Conservation (phyloP, 2,888 invertebrate species). For the Drosophila meridionalis region DNA sequence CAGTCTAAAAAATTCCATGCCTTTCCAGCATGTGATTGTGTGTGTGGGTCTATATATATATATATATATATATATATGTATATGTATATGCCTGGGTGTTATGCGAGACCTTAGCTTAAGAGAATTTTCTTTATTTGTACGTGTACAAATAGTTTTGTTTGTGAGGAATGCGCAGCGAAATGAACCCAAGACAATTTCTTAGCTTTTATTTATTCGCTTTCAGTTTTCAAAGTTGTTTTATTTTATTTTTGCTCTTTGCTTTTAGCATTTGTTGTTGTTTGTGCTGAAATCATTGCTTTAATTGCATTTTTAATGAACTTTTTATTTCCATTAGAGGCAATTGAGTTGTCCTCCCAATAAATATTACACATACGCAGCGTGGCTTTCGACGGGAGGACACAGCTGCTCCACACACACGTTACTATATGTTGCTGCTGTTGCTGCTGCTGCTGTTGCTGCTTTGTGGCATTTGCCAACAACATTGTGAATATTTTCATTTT, state of each 20-base stretch:
- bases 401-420: slow-evolving; percentile 13
- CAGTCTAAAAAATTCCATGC: slow-evolving; percentile 42
- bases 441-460: slow-evolving; percentile 1
- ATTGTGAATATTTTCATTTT: slow-evolving; percentile 30
- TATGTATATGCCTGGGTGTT: slow-evolving; percentile 13
- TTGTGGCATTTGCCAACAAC: slow-evolving; percentile 19
- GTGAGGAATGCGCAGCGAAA: slow-evolving; percentile 12
- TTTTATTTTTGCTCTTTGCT: not conserved
- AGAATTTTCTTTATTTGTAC: slow-evolving; percentile 31
- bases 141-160: slow-evolving; percentile 42
- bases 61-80: not conserved
- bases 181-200: slow-evolving; percentile 24
- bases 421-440: slow-evolving; percentile 1
- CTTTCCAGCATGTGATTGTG: slow-evolving; percentile 3
- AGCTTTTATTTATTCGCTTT: slow-evolving; percentile 16
- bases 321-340: slow-evolving; percentile 32
- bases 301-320: slow-evolving; percentile 48
- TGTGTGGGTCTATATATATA: not conserved
- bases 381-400: slow-evolving; percentile 3
- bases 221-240: slow-evolving; percentile 1
- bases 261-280: slow-evolving; percentile 21
- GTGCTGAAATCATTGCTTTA: slow-evolving; percentile 29
- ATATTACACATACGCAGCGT: slow-evolving; percentile 37
- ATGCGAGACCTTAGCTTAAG: slow-evolving; percentile 21
- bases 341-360: slow-evolving; percentile 21